phyloP scores from a whole-genome alignment of 1,140 invertebrate species.

The Chionoecetes opilio region DNA sequence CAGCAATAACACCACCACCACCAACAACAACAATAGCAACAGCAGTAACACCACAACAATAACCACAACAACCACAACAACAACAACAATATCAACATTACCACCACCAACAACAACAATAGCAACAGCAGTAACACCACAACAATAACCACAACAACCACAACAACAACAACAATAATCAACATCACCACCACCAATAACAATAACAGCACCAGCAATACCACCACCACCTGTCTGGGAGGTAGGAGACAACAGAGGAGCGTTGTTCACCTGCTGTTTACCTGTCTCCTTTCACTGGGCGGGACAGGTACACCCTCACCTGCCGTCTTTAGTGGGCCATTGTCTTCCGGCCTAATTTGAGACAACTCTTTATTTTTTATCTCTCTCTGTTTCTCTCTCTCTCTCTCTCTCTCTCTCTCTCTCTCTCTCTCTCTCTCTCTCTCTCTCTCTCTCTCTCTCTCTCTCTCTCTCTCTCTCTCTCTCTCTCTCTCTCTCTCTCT shows the following conservation, averaged over 20 bases:
- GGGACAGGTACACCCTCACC: not conserved
- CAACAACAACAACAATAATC: not conserved
- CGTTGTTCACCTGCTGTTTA: not conserved
- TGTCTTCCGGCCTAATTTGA: not conserved
- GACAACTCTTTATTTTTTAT: not conserved
- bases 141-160: not conserved
- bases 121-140: no score
- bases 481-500: no score
- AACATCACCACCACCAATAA: not conserved
- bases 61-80: not conserved
- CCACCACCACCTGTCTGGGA: not conserved
- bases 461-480: no score
- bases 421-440: no score
- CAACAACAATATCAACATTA: not conserved
- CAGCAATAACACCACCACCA: not conserved
- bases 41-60: not conserved
- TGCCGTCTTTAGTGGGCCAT: not conserved
- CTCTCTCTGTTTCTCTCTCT: no score
- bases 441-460: no score
- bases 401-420: no score
- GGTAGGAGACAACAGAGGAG: conserved; percentile 1
- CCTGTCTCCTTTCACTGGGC: conserved; percentile 12
- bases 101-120: not conserved
- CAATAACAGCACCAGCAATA: not conserved
- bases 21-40: not conserved